These are phyloP conservation scores for Tetramorium alpestre DNA, from an alignment of 1,140 invertebrate species.

Conservation along the genomic window DNA sequence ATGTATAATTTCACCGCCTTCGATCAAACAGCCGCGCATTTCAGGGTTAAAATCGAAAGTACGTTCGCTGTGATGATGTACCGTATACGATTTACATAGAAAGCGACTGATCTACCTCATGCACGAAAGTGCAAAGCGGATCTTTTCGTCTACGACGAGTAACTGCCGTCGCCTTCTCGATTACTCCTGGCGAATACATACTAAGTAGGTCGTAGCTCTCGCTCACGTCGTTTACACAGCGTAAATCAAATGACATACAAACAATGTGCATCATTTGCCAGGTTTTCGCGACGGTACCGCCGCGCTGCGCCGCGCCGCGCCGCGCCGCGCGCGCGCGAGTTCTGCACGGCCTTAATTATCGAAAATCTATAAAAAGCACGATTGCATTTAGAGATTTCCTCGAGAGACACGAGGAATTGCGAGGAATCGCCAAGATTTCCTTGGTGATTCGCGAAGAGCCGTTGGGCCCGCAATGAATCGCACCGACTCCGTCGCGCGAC, in stretches of 20 bases:
- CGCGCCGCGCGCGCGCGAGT: background rate
- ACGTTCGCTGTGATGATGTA: conserved; percentile 14
- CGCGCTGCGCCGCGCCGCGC: background rate
- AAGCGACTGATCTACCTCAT: conserved; percentile 9
- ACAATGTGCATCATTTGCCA: conserved; percentile 18
- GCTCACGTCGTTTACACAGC: conserved; percentile 2
- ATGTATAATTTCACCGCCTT: conserved; percentile 21
- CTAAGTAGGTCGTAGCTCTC: conserved; percentile 29
- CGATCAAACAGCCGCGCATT: background rate
- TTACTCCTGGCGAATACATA: conserved; percentile 43
- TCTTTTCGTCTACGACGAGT: conserved; percentile 13
- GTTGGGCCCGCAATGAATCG: conserved; percentile 13
- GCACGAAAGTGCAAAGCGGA: conserved; percentile 30
- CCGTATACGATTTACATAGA: conserved; percentile 41
- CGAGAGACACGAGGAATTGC: conserved; percentile 15
- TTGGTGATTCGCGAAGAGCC: conserved; percentile 17
- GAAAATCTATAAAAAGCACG: conserved; percentile 49
- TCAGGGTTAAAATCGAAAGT: conserved; percentile 52
- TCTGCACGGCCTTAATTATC: conserved; percentile 51
- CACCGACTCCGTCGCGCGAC: background rate
- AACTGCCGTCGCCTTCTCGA: conserved; percentile 20
- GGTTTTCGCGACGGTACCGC: conserved; percentile 1
- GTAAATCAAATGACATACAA: conserved; percentile 25
- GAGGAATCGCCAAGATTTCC: conserved; percentile 10
- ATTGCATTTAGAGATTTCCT: conserved; percentile 33